phyloP scores from a whole-genome alignment of 2,113 vertebrate species.

The Speoplatyrhinus poulsoni region DNA sequence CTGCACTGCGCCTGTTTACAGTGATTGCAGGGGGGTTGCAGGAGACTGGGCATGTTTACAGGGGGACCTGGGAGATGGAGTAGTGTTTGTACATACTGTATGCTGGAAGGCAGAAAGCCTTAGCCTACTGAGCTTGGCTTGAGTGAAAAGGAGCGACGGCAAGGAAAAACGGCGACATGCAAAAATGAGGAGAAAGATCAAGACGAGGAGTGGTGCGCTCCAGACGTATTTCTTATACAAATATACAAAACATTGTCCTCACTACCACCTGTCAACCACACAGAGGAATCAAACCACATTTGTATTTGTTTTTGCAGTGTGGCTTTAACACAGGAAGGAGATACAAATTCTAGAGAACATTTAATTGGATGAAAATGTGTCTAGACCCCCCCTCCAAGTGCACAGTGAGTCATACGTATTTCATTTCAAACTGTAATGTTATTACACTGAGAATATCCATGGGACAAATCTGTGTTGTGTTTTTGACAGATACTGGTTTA shows the following conservation, averaged over 20 bases:
- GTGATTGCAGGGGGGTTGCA: conserved; percentile 73
- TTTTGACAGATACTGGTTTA: no score
- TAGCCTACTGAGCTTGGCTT: conserved; percentile 28
- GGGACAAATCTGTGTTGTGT: no score
- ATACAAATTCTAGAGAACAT: no score
- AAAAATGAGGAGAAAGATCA: conserved; percentile 37
- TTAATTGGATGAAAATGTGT: no score
- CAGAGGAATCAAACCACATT: conserved; percentile 32
- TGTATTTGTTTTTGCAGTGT: conserved; percentile 21
- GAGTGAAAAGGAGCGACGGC: conserved; percentile 42
- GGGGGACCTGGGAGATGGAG: conserved; percentile 65
- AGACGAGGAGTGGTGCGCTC: conserved; percentile 40
- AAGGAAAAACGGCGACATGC: conserved; percentile 41
- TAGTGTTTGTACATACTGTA: conserved; percentile 66
- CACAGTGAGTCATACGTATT: no score
- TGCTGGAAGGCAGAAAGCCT: conserved; percentile 43
- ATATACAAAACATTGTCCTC: no score
- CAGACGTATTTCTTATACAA: no score
- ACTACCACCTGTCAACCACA: no score
- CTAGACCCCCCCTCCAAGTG: no score
- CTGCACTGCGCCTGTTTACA: conserved; percentile 77
- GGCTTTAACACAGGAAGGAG: no score
- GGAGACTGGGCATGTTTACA: conserved; percentile 71
- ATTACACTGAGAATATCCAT: no score
- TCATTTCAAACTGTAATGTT: no score